Percentiles rank a stretch among this genome's conserved stretches.
phyloP scores from a whole-genome alignment of 2,888 invertebrate genomes.

The Synergus japonicus region DNA sequence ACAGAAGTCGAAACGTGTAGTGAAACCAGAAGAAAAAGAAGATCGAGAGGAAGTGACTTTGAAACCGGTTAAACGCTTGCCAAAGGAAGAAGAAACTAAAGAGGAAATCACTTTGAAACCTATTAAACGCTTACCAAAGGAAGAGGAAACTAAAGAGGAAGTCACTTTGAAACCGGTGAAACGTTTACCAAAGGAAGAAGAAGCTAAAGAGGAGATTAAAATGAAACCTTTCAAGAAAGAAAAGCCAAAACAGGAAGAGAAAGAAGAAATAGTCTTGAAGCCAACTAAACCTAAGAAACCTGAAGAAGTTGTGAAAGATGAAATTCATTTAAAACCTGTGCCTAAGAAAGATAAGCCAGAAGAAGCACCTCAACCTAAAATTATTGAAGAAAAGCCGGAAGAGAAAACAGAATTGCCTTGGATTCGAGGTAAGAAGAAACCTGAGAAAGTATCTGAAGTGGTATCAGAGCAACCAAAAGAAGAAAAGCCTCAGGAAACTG shows the following conservation, averaged over 20 bases:
- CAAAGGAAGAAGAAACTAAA: conserved; percentile 72
- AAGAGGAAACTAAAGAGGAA: conserved; percentile 73
- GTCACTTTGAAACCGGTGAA: conserved; percentile 10
- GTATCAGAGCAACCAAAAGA: conserved; percentile 57
- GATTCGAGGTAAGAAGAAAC: conserved; percentile 68
- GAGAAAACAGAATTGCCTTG: conserved; percentile 78
- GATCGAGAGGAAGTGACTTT: conserved; percentile 58
- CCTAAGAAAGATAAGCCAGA: conserved; percentile 69
- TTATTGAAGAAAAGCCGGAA: conserved; percentile 56
- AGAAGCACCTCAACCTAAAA: conserved; percentile 50
- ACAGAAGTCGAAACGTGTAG: conserved; percentile 59
- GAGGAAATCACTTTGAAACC: conserved; percentile 74
- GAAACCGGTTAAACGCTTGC: conserved; percentile 55
- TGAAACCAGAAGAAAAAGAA: conserved; percentile 60
- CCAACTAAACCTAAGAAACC: conserved; percentile 60
- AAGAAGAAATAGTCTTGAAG: conserved; percentile 61
- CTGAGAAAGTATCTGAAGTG: conserved; percentile 44
- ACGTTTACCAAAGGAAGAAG: conserved; percentile 45
- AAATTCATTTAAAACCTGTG: conserved; percentile 64
- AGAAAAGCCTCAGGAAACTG: conserved; percentile 56
- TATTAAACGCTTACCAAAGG: conserved; percentile 60
- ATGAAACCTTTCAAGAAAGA: conserved; percentile 65
- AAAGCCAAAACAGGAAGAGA: conserved; percentile 51
- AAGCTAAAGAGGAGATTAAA: conserved; percentile 61
- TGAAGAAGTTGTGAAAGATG: conserved; percentile 56